These are phyloP conservation scores for Oophaga pumilio DNA, from an alignment of 2,113 vertebrate species.

Conservation along the genomic window DNA sequence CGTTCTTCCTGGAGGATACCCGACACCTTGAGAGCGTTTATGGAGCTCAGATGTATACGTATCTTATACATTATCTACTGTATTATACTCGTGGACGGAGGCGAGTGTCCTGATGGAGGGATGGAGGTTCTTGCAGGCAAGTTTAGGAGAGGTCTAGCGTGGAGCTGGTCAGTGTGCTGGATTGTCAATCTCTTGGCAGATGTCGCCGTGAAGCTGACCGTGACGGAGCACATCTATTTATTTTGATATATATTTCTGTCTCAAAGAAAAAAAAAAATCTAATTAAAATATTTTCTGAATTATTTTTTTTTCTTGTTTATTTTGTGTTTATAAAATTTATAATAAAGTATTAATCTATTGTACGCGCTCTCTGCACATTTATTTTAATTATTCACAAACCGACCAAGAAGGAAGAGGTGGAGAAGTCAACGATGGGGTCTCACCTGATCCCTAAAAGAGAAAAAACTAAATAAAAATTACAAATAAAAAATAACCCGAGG, in stretches of 20 bases:
- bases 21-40: neutral
- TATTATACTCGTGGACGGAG: conserved; percentile 59
- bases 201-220: conserved; percentile 60
- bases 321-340: conserved; percentile 47
- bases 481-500: too few relatives aligned
- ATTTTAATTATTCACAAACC: neutral
- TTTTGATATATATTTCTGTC: conserved; percentile 67
- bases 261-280: conserved; percentile 51
- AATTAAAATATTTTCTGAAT: conserved; percentile 65
- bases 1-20: conserved; percentile 1
- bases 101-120: conserved; percentile 52
- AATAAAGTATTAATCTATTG: conserved; percentile 53
- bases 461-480: too few relatives aligned
- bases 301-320: conserved; percentile 16
- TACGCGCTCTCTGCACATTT: neutral
- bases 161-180: conserved; percentile 59
- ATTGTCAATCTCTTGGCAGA: conserved; percentile 57
- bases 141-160: conserved; percentile 8
- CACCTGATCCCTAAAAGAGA: neutral
- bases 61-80: conserved; percentile 61
- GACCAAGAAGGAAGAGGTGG: neutral
- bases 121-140: conserved; percentile 57
- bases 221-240: conserved; percentile 69
- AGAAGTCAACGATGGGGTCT: neutral
- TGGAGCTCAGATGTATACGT: conserved; percentile 57